phyloP scores from a whole-genome alignment of 2,797 vertebrate species.

The Megaceryle alcyon region DNA sequence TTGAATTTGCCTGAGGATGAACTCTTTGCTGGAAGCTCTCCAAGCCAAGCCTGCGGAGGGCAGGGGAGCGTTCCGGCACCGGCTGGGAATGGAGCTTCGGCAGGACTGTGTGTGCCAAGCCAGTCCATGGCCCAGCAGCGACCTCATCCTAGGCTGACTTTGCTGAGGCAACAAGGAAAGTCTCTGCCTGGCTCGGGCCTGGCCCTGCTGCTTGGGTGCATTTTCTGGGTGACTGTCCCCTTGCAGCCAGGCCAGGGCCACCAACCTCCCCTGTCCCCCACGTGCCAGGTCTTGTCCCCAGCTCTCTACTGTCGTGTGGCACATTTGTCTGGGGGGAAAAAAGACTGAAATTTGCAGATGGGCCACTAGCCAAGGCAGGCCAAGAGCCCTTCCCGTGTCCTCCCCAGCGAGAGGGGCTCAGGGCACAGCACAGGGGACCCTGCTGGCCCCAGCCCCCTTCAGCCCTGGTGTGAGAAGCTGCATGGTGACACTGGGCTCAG shows the following conservation, averaged over 20 bases:
- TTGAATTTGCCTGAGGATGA: neutral
- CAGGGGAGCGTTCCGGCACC: fast-evolving
- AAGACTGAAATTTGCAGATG: neutral
- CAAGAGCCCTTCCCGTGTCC: neutral
- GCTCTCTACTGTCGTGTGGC: neutral
- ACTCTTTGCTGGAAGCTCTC: neutral
- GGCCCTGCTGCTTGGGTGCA: neutral
- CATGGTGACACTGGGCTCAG: neutral
- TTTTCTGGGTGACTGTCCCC: neutral
- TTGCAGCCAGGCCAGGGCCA: neutral
- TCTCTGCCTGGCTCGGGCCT: neutral
- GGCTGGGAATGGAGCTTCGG: fast-evolving
- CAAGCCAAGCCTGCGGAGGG: neutral
- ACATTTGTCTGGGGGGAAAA: fast-evolving
- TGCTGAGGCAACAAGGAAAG: neutral
- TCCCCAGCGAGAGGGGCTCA: neutral
- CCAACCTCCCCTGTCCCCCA: neutral
- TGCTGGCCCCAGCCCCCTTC: neutral
- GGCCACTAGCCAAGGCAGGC: neutral
- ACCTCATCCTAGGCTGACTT: neutral
- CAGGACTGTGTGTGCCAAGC: neutral
- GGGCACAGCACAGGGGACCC: neutral
- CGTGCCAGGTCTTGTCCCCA: neutral
- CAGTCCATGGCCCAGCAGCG: neutral
- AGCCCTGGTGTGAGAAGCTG: neutral